These are phyloP conservation scores for Mus musculus DNA, from an alignment of 2,113 vertebrate genomes.

Conservation along the genomic window GRCm39 chr11:84719001-84719500, in stretches of 20 bases:
- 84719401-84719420: background rate
- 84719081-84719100: constrained; percentile 8
- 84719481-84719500: background rate
- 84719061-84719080: constrained; percentile 8
- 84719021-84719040: background rate
- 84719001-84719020: background rate
- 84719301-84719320: background rate
- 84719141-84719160: background rate
- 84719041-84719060: background rate
- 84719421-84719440: background rate
- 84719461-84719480: background rate
- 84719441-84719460: background rate
- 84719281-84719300: background rate
- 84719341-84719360: constrained; percentile 22
- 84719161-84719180: background rate
- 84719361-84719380: background rate
- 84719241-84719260: background rate
- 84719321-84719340: background rate
- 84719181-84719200: background rate
- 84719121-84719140: background rate
- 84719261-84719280: background rate
- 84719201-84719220: background rate
- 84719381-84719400: background rate
- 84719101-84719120: background rate
- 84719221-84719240: background rate